Evolutionary conservation across 2,888 invertebrate species (phyloP).

Genomic region (Selenia dentaria): DNA sequence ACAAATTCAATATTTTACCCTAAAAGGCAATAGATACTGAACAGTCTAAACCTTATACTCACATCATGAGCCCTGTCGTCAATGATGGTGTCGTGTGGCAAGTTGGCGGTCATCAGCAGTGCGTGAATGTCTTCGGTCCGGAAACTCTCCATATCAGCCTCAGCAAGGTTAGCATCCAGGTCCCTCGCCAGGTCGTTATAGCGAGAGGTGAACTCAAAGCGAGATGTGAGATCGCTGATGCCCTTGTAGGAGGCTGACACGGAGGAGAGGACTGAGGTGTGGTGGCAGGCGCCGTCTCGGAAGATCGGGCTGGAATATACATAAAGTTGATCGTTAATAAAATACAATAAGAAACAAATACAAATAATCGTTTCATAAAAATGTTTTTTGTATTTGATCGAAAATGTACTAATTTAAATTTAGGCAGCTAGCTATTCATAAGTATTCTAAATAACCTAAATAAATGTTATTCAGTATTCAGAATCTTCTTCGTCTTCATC

Average conservation of each 20-base stretch:
- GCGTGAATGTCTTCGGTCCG: conserved; percentile 96
- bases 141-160: conserved; percentile 98
- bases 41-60: too few relatives aligned
- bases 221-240: conserved; percentile 83
- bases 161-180: conserved; percentile 96
- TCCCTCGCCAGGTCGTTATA: conserved; percentile 95
- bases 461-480: too few relatives aligned
- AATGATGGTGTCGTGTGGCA: conserved; percentile 87
- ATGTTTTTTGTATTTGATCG: too few relatives aligned
- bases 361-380: too few relatives aligned
- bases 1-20: too few relatives aligned
- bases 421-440: too few relatives aligned
- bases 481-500: too few relatives aligned
- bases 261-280: conserved; percentile 92
- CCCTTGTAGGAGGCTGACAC: conserved; percentile 92
- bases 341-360: background rate
- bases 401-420: too few relatives aligned
- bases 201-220: conserved; percentile 84
- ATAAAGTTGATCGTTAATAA: conserved; percentile 1
- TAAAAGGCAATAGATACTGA: too few relatives aligned
- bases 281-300: conserved; percentile 92
- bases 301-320: conserved; percentile 85
- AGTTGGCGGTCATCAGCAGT: conserved; percentile 88
- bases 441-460: too few relatives aligned
- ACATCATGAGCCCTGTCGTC: conserved; percentile 80